Base-by-base conservation (phyloP, 2,888 invertebrate species). In the Callyntrura guangdongensis region DNA sequence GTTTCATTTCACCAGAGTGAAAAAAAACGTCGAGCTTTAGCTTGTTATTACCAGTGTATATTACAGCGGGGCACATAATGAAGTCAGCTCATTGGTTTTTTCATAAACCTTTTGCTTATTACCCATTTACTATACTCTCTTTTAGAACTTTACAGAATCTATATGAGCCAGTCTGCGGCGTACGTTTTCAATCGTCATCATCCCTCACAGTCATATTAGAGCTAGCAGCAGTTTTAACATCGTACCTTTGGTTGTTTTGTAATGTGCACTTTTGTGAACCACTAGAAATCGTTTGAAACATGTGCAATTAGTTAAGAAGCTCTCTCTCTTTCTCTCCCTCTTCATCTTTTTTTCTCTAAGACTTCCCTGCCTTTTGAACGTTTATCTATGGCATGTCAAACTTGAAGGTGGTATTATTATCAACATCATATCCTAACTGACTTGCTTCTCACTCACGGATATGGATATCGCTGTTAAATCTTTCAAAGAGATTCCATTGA, bases 221-320 rank as follows among this genome's bases (percentile, higher is more conserved):
- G 27, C 20, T 25, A 22, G 14, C 77, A 77, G 3, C 79, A 45
- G n/a, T n/a, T n/a, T 74, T 49, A 49, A 25, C 77, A 47, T 77
- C 27, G 2, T 69, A 12, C 67, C 36, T 69, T 22, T 45, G 22
- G 22, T 49, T 36, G 25, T 25, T 36, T 27, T 20, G 27, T 85
- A 64, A 27, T 56, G 36, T 86, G 61, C 77, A 74, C 56, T 87
- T 82, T 87, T 79, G 81, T 79, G 67, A 72, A 72, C 81, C 82
- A 61, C 74, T 89, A 83, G 83, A 86, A 87, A 89, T 89, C 47
- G n/a, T 86, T 90, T 86, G 85, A 90, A 90, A 86, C 90, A 90
- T 90, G 90, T 90, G 90, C 90, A 90, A 90, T 90, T 90, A 90
- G 90, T 90, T 90, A 90, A 90, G 86, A 90, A 90, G 64, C 86